Evolutionary conservation across 2,888 invertebrate genomes (phyloP), one percentile per base, ranked within the genome.

Genomic region (Dryobota labecula): DNA sequence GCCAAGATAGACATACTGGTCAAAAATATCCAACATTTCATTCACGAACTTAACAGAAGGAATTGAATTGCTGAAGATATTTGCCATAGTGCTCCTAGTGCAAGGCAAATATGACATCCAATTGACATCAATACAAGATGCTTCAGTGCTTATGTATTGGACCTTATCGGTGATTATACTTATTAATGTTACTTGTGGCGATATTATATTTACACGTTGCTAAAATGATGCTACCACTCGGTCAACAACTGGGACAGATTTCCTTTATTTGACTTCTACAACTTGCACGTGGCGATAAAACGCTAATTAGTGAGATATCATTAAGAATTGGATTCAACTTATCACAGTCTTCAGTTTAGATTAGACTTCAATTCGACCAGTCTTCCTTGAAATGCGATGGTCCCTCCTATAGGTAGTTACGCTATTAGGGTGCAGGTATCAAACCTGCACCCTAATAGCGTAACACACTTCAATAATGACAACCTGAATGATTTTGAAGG

Each of bases 51-150:
- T n/a, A n/a, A n/a, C n/a, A n/a, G n/a, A n/a, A n/a, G n/a, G n/a
- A n/a, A n/a, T n/a, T n/a, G n/a, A n/a, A n/a, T n/a, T n/a, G n/a
- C n/a, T n/a, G n/a, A n/a, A n/a, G n/a, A n/a, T n/a, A n/a, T n/a
- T n/a, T n/a, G n/a, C n/a, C n/a, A n/a, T n/a, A n/a, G n/a, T n/a
- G n/a, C n/a, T n/a, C n/a, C 38, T 45, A 80, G 47, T 67, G 45
- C 54, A 36, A 38, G 13, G 51, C 41, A 78, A 78, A 81, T 43
- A 78, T 24, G 38, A 63, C 15, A 18, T 18, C 4, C 36, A 64
- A 64, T 47, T 76, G 63, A 69, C 81, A 64, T 56, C 11, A 56
- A 80, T 56, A 64, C 49, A n/a, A 51, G 43, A 13, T 76, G n/a
- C 6, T 54, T 43, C 33, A 73, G 38, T 45, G 45, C 18, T 49